These are phyloP conservation scores for Calephelis perditalis DNA, from an alignment of 2,888 invertebrate species.

Conservation along the genomic window DNA sequence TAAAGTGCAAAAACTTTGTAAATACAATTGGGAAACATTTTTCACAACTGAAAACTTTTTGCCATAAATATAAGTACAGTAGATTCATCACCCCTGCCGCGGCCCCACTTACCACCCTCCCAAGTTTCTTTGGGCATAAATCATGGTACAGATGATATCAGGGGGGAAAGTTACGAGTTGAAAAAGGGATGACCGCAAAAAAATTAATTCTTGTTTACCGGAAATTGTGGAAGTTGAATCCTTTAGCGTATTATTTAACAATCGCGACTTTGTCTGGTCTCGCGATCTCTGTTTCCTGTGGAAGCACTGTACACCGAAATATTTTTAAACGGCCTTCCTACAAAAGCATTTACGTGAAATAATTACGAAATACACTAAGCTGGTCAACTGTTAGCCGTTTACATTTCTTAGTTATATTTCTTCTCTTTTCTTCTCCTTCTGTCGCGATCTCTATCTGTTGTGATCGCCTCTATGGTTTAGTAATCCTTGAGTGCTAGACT, in stretches of 20 bases:
- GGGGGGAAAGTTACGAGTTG: slow-evolving; percentile 17
- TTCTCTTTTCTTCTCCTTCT: no score
- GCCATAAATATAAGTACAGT: slow-evolving; percentile 9
- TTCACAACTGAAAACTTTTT: slow-evolving; percentile 8
- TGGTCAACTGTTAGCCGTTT: no score
- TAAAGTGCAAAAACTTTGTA: not conserved
- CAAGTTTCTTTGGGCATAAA: slow-evolving; percentile 23
- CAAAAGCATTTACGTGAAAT: no score
- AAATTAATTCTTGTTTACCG: slow-evolving; percentile 19
- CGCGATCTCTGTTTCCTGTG: no score
- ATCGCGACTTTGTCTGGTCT: not conserved
- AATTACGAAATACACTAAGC: no score
- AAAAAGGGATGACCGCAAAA: slow-evolving; percentile 17
- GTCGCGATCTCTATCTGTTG: no score
- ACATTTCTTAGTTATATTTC: no score
- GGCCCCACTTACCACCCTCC: not conserved
- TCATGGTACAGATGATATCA: slow-evolving; percentile 25
- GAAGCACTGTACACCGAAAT: no score
- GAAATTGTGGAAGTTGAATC: slow-evolving; percentile 6
- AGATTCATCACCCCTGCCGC: not conserved
- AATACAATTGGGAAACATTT: slow-evolving; percentile 13
- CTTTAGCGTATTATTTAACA: not conserved
- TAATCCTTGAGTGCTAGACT: no score
- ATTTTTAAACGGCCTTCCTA: no score
- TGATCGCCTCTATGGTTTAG: no score